Evolutionary conservation across 2,113 vertebrate species (phyloP).

Genomic region (Rhea americana): DNA sequence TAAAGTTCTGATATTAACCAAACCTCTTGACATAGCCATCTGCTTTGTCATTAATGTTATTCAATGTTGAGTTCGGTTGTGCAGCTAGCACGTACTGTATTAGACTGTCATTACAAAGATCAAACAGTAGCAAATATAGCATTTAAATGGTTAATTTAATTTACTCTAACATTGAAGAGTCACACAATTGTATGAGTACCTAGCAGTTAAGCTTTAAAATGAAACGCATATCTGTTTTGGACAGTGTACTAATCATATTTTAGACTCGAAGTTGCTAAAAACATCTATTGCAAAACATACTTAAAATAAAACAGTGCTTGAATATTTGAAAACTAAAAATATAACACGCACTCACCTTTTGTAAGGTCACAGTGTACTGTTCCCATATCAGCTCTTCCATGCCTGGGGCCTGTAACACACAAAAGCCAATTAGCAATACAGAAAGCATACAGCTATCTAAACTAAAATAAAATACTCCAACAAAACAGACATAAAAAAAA

Average conservation of each 20-base stretch:
- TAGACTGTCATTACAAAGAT: not conserved
- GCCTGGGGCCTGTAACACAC: constrained; percentile 76
- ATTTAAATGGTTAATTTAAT: not conserved
- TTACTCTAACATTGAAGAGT: not conserved
- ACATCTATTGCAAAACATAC: not conserved
- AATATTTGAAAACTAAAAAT: constrained; percentile 46
- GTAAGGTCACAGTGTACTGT: constrained; percentile 93
- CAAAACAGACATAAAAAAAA: not conserved
- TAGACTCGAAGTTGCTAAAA: not conserved
- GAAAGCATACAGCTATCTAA: constrained; percentile 1
- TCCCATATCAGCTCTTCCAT: constrained; percentile 96
- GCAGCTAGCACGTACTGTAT: not conserved
- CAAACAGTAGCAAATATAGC: not conserved
- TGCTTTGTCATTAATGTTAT: not conserved
- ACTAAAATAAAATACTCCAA: not conserved
- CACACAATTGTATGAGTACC: rapidly evolving
- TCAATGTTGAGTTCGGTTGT: not conserved
- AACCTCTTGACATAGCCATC: not conserved
- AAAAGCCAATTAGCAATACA: constrained; percentile 47
- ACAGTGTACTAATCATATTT: not conserved
- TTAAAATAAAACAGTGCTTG: not conserved
- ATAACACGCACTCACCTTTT: constrained; percentile 81
- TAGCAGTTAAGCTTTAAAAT: not conserved
- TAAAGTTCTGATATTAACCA: not conserved
- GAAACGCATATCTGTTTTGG: not conserved